Conservation (phyloP, 1,140 invertebrate genomes). For the Leptoteleia sp. region DNA sequence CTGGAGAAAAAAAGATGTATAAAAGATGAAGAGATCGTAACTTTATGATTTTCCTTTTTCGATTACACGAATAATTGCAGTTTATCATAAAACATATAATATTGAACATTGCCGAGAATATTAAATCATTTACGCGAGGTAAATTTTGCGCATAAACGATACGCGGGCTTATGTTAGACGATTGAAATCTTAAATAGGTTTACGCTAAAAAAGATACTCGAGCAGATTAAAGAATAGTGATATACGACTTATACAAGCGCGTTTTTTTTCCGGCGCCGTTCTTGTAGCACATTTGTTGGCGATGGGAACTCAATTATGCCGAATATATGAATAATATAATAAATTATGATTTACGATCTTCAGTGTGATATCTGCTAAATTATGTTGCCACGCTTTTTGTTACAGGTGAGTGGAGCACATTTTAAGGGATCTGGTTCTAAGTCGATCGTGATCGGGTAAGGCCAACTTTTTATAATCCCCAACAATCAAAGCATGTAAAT, state of each 20-base stretch:
- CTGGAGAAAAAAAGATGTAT: not conserved
- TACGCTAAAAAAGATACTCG: slow-evolving; percentile 22
- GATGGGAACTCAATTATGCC: slow-evolving; percentile 53
- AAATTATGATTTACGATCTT: slow-evolving; percentile 36
- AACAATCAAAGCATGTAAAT: slow-evolving; percentile 12
- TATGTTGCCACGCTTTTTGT: slow-evolving; percentile 39
- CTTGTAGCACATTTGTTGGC: slow-evolving; percentile 6
- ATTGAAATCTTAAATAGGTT: slow-evolving; percentile 37
- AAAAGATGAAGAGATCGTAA: not conserved
- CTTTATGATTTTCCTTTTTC: not conserved
- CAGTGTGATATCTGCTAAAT: slow-evolving; percentile 28
- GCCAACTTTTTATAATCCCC: slow-evolving; percentile 6
- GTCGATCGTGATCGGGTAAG: slow-evolving; percentile 25
- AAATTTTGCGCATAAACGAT: not conserved
- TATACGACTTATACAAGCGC: slow-evolving; percentile 33
- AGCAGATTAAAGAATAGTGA: slow-evolving; percentile 29
- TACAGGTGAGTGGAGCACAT: slow-evolving; percentile 44
- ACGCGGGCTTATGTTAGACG: not conserved
- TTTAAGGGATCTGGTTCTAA: slow-evolving; percentile 11
- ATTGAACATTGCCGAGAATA: not conserved
- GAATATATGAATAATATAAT: slow-evolving; percentile 23
- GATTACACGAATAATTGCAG: not conserved
- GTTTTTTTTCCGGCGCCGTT: slow-evolving; percentile 31
- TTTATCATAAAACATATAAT: no score
- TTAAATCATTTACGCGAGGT: not conserved